Conservation (phyloP, 2,797 vertebrate species). For the Simalia tracyae region DNA sequence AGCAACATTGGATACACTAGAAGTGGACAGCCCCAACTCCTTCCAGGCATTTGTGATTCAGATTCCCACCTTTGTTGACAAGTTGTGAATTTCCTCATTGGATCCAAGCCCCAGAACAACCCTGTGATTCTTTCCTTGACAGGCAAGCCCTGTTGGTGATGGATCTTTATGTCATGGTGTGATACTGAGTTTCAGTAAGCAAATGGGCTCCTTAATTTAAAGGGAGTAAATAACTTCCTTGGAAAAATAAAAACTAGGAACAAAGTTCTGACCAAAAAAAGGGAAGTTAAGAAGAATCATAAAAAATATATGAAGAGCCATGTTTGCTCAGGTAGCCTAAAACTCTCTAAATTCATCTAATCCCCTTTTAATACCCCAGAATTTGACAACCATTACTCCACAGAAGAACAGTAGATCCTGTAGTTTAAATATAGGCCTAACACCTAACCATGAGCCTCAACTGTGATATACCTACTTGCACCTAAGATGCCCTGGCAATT, state of each 20-base stretch:
- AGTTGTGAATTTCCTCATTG: not conserved
- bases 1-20: not conserved
- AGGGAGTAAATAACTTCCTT: not conserved
- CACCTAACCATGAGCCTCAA: not conserved
- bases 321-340: not conserved
- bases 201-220: not conserved
- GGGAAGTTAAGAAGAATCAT: not conserved
- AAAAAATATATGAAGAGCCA: not conserved
- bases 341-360: not conserved
- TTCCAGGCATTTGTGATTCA: not conserved
- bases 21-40: not conserved
- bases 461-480: not conserved
- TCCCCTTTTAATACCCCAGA: not conserved
- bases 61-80: not conserved
- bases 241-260: not conserved
- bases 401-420: not conserved
- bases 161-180: not conserved
- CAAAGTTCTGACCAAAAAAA: not conserved
- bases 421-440: not conserved
- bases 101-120: not conserved
- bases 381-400: not conserved
- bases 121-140: not conserved
- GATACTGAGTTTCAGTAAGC: not conserved
- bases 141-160: not conserved
- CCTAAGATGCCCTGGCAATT: not conserved